Evolutionary conservation across 2,797 vertebrate species (phyloP).

Genomic region (Acropternis orthonyx): DNA sequence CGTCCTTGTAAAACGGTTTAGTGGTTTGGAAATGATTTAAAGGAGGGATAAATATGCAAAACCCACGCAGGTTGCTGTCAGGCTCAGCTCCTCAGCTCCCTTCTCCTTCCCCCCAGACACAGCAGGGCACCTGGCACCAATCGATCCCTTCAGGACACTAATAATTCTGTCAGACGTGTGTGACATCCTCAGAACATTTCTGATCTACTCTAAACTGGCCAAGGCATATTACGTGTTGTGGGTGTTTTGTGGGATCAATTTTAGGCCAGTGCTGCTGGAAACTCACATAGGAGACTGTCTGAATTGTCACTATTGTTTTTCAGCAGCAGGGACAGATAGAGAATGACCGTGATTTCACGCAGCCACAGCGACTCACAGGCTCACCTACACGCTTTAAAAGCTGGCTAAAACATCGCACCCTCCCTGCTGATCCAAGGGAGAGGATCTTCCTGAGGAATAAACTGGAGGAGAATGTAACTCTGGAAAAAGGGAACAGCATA

Average conservation of each 20-base stretch:
- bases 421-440: neutral
- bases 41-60: slow-evolving; percentile 60
- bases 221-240: neutral
- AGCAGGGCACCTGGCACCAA: neutral
- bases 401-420: neutral
- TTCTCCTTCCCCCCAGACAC: neutral
- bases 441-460: neutral
- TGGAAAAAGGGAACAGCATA: rapidly evolving
- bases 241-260: neutral
- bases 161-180: neutral
- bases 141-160: neutral
- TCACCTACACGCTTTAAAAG: neutral
- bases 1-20: slow-evolving; percentile 65
- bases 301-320: neutral
- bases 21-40: slow-evolving; percentile 64
- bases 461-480: neutral
- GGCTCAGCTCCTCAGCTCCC: slow-evolving; percentile 17
- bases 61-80: neutral
- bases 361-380: neutral
- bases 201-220: neutral
- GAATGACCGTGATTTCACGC: neutral
- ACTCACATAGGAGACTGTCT: neutral
- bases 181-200: neutral
- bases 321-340: neutral
- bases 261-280: neutral